Evolutionary conservation across 2,888 invertebrate species (phyloP), one percentile per base, ranked within the genome.

Genomic region (Troglohyphantes excavatus): DNA sequence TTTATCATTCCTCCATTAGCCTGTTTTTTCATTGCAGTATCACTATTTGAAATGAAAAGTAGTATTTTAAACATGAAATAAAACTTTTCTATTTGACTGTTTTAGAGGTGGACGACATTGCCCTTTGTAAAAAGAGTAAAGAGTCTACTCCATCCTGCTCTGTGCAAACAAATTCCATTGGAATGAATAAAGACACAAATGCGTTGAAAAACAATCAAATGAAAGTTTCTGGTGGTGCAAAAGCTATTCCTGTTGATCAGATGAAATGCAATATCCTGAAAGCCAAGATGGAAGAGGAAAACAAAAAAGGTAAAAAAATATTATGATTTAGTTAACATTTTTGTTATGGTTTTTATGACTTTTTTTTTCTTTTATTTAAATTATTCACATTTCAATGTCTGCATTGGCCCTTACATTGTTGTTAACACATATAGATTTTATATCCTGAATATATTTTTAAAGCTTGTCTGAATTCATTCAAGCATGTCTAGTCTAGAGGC

Each of bases 181-280:
- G 61, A 7, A 33, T 68, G 3, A 90, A 85, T 63, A 90, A 90
- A 63, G 84, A 91, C 5, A 85, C 81, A 13, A 89, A 84, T 75
- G 67, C 83, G 23, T 61, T 91, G 17, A 88, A 89, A 70, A 91
- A 91, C 70, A 91, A 91, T 59, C 87, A 90, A 65, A 82, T 91
- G 76, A 81, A 82, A 43, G 63, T 85, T 5, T 75, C 82, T 59
- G 84, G 79, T 61, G 90, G 87, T 29, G 90, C 90, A 23, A 87
- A 87, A 43, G 88, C 91, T 13, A 84, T 91, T 65, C 91, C 91
- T 68, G 79, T 65, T n/a, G 91, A 91, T 65, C 91, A 91, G 75
- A 91, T 90, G 88, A 91, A 91, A 73, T 92, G 92, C 75, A 92
- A 92, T 39, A 91, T 92, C 68, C 53, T 91, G 17, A 91, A 91